These are phyloP conservation scores for Keiferia lycopersicella DNA, from an alignment of 2,888 invertebrate species.

Conservation along the genomic window DNA sequence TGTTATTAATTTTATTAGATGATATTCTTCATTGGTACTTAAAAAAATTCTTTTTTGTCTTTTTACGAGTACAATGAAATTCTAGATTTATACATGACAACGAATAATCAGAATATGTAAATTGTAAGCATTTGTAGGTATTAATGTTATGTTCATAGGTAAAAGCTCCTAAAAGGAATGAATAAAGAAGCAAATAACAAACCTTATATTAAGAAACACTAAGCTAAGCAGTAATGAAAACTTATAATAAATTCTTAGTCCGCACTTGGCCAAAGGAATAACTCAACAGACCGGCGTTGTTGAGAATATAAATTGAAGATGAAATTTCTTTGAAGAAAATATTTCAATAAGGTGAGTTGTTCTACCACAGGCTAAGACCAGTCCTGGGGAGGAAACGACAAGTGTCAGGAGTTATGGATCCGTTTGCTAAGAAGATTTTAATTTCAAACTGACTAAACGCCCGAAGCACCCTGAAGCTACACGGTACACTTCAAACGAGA, in stretches of 20 bases:
- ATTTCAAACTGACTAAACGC: not conserved
- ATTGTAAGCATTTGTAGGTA: too few species aligned
- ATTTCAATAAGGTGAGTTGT: constrained; percentile 18
- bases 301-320: constrained; percentile 39
- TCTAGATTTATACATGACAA: too few species aligned
- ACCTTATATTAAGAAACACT: not conserved
- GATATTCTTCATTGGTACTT: too few species aligned
- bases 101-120: too few species aligned
- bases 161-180: not conserved
- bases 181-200: not conserved
- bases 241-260: constrained; percentile 45
- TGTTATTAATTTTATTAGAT: too few species aligned
- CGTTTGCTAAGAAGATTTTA: constrained; percentile 16
- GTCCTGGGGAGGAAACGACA: not conserved
- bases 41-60: too few species aligned
- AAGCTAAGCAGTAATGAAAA: constrained; percentile 1
- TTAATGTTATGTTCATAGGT: too few species aligned
- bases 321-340: constrained; percentile 31
- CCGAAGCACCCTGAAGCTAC: not conserved
- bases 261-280: constrained; percentile 49
- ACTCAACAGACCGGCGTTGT: constrained; percentile 48
- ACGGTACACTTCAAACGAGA: not conserved
- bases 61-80: too few species aligned
- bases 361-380: not conserved
- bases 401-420: constrained; percentile 12